phyloP scores from a whole-genome alignment of 2,888 invertebrate genomes.

The Calephelis perditalis region DNA sequence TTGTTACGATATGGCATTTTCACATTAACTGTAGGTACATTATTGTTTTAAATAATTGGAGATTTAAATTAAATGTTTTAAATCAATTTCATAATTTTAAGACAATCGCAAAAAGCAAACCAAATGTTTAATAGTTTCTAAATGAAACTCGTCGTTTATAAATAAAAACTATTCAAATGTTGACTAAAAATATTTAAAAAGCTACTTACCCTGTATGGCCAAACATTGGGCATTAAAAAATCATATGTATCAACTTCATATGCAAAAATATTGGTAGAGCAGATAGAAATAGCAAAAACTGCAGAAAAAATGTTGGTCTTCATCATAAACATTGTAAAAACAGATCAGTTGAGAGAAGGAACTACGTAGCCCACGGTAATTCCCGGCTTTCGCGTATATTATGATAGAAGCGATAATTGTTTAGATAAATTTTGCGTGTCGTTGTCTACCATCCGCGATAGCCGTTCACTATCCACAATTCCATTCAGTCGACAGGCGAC shows the following conservation, averaged over 20 bases:
- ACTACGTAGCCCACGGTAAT: neutral
- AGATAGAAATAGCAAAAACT: conserved; percentile 24
- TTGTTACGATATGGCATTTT: too few relatives aligned
- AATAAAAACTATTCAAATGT: too few relatives aligned
- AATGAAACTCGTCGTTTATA: too few relatives aligned
- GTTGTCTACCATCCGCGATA: neutral
- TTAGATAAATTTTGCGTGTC: neutral
- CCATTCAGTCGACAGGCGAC: conserved; percentile 3
- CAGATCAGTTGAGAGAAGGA: neutral
- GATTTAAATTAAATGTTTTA: too few relatives aligned
- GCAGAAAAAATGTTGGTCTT: conserved; percentile 23
- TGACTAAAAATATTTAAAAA: neutral
- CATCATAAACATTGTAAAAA: conserved; percentile 20
- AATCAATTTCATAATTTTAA: too few relatives aligned
- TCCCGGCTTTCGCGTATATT: conserved; percentile 4
- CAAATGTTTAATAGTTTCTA: too few relatives aligned
- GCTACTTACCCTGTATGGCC: conserved; percentile 84
- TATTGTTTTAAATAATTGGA: too few relatives aligned
- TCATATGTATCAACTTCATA: conserved; percentile 77
- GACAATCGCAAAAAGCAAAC: too few relatives aligned
- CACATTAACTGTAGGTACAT: too few relatives aligned
- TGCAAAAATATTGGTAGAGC: conserved; percentile 31
- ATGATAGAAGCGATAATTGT: conserved; percentile 8
- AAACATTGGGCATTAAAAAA: conserved; percentile 90
- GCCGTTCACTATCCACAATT: conserved; percentile 2